Base-by-base conservation (phyloP, 2,888 invertebrate genomes). In the Archaeoteleia sp. region DNA sequence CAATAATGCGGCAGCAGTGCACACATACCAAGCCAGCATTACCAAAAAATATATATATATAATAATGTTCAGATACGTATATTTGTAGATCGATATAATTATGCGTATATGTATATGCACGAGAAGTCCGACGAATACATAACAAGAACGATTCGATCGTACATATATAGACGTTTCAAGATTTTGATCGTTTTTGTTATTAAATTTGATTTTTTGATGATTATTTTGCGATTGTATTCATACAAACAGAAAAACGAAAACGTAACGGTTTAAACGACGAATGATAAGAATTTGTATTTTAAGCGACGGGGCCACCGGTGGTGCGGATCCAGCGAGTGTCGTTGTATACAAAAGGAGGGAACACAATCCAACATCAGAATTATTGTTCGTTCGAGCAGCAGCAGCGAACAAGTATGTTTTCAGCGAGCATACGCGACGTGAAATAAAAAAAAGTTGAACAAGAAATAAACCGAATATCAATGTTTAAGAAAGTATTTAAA, bases 11-110 rank as follows among this genome's bases (percentile, higher is more conserved):
- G 74, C 78, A 74, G 78, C 74, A 74, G 79, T 82, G 80, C 79
- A 80, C 76, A 80, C 74, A 74, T 80, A 81, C 77, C 79, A 80
- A 82, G 81, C 78, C 81, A 81, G 75, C 74, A 68, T 78, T 81
- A 74, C 37, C 74, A 75, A 75, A 78, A 20, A 48, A 71, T 75
- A 72, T 78, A 46, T 34, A 51, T 12, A 20, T 45, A 46, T 40
- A 29, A 42, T 45, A 12, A 17, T 53, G 23, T 34, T 30, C 43
- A 29, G 23, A 30, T 9, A 35, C 55, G 49, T 43, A 37, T 34
- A 57, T 46, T 37, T 30, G 23, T 55, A 10, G 1, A 30, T 49
- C 9, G 43, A 70, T 63, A 67, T 70, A 51, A 53, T 72, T 62
- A 65, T 62, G 65, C 57, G 71, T 67, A 66, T 67, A 57, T 70